phyloP scores from a whole-genome alignment of 2,888 invertebrate species.

The Pterostichus madidus region DNA sequence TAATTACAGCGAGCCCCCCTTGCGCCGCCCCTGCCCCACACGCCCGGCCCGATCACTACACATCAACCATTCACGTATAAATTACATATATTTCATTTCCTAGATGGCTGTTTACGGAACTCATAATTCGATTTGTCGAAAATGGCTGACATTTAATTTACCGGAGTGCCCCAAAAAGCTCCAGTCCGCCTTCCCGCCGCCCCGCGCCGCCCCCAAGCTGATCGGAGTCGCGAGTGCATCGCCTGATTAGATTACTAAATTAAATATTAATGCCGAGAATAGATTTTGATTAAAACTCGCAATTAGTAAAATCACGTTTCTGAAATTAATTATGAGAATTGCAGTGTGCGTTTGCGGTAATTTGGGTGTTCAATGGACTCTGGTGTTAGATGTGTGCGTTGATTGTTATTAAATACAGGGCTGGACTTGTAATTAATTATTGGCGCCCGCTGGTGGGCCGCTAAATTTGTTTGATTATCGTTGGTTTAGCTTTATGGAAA shows the following conservation, averaged over 20 bases:
- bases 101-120: constrained; percentile 66
- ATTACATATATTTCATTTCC: constrained; percentile 66
- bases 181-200: background rate
- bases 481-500: constrained; percentile 52
- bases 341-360: constrained; percentile 52
- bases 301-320: constrained; percentile 65
- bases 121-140: constrained; percentile 67
- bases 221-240: constrained; percentile 54
- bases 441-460: constrained; percentile 35
- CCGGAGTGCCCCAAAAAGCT: constrained; percentile 68
- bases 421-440: constrained; percentile 50
- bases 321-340: constrained; percentile 64
- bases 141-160: constrained; percentile 69
- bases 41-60: constrained; percentile 36
- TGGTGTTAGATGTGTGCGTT: constrained; percentile 54
- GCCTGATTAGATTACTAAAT: constrained; percentile 65
- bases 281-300: constrained; percentile 66
- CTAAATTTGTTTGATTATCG: constrained; percentile 54
- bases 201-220: constrained; percentile 12
- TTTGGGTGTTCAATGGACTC: constrained; percentile 48
- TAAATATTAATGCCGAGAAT: constrained; percentile 66
- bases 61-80: constrained; percentile 62
- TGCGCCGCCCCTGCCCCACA: background rate
- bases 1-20: constrained; percentile 40
- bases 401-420: constrained; percentile 55